Percentiles rank a stretch among this genome's conserved stretches.
Conservation (phyloP, 2,797 vertebrate species). For the Hydrophis major region DNA sequence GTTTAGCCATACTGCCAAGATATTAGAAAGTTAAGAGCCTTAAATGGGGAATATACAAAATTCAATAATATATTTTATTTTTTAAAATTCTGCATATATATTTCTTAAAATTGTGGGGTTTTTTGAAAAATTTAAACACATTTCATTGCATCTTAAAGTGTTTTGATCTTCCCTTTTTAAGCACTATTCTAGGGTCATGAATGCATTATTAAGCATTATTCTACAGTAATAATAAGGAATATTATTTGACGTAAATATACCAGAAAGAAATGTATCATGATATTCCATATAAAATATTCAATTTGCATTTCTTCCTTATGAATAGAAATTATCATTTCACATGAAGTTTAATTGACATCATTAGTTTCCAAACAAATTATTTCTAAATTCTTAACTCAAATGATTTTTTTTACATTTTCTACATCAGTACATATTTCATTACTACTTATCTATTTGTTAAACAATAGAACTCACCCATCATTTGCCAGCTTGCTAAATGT, state of each 20-base stretch:
- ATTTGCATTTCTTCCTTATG: slow-evolving; percentile 74
- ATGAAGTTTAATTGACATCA: slow-evolving; percentile 78
- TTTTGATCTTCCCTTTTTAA: neutral
- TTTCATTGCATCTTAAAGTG: slow-evolving; percentile 38
- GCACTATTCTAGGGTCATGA: neutral
- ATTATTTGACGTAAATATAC: slow-evolving; percentile 71
- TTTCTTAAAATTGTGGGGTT: neutral
- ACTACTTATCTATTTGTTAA: slow-evolving; percentile 63
- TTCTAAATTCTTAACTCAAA: slow-evolving; percentile 67
- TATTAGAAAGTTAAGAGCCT: neutral
- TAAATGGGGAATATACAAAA: neutral
- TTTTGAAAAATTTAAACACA: slow-evolving; percentile 30
- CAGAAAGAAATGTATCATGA: slow-evolving; percentile 60
- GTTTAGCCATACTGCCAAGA: neutral
- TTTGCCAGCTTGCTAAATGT: slow-evolving; percentile 52
- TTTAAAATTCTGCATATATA: neutral
- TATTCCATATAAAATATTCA: slow-evolving; percentile 65
- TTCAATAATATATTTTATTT: neutral
- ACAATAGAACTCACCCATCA: slow-evolving; percentile 60
- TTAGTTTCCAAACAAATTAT: slow-evolving; percentile 70
- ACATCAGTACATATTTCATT: slow-evolving; percentile 64
- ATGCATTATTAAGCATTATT: neutral
- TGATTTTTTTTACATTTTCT: slow-evolving; percentile 67
- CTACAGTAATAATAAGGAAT: slow-evolving; percentile 60
- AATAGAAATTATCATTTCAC: slow-evolving; percentile 74